These are phyloP conservation scores for Setipinna tenuifilis DNA, from an alignment of 2,797 vertebrate genomes.

Conservation along the genomic window DNA sequence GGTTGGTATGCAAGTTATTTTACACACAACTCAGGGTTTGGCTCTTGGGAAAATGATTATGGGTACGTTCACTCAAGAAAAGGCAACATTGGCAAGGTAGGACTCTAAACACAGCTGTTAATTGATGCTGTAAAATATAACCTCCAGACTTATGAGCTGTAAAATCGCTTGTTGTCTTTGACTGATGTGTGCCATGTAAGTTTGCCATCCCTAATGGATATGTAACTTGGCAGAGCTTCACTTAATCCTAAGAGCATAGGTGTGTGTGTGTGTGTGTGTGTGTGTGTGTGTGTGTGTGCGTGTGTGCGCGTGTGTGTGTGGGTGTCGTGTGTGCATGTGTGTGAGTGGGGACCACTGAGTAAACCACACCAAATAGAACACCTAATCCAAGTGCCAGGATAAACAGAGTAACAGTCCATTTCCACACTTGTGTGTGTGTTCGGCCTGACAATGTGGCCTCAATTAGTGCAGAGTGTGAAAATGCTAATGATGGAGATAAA, in stretches of 20 bases:
- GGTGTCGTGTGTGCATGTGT: slow-evolving; percentile 55
- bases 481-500: slow-evolving; percentile 58
- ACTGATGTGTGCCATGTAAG: slow-evolving; percentile 24
- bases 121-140: slow-evolving; percentile 16
- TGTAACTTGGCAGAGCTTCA: slow-evolving; percentile 57
- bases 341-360: slow-evolving; percentile 63
- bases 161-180: not conserved
- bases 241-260: slow-evolving; percentile 51
- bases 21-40: not conserved
- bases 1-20: not conserved
- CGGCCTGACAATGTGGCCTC: slow-evolving; percentile 63
- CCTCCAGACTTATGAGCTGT: slow-evolving; percentile 14
- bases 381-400: slow-evolving; percentile 67
- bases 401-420: slow-evolving; percentile 63
- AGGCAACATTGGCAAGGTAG: not conserved
- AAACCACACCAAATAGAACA: slow-evolving; percentile 71
- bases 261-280: slow-evolving; percentile 54
- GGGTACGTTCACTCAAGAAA: not conserved
- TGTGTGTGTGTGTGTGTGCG: slow-evolving; percentile 63
- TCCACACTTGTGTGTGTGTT: slow-evolving; percentile 42
- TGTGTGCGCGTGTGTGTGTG: slow-evolving; percentile 54
- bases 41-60: not conserved
- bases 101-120: not conserved
- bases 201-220: slow-evolving; percentile 40
- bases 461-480: slow-evolving; percentile 70